Base-by-base conservation (phyloP, 1,140 invertebrate genomes). In the Hylaeus anthracinus region DNA sequence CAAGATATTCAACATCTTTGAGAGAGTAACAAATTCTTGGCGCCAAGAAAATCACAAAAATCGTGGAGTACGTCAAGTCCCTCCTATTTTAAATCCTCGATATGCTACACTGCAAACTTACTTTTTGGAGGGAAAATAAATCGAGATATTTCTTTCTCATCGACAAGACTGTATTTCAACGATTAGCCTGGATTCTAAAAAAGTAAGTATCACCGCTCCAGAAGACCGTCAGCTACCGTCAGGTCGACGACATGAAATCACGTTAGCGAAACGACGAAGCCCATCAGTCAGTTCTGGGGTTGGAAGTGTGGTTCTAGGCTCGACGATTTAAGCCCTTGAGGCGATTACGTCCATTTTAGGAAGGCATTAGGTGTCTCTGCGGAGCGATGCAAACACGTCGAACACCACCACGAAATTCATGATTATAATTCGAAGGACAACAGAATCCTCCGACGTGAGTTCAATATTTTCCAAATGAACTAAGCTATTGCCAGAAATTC, bases 211-310 rank as follows among this genome's bases (percentile, higher is more conserved):
- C 39, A 66, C 41, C 63, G 69, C 51, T 51, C 43, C n/a, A 12
- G 75, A 87, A 86, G 82, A 86, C 85, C 65, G 79, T 51, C 72
- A 87, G 82, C 56, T 72, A 26, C 60, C 15, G 67, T 67, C 66
- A 80, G 86, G 88, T 90, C 88, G 85, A 89, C 82, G 88, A 89
- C 88, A 88, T 77, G 58, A 88, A 90, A 90, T 89, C 81, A 87
- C 83, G 77, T 90, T 88, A 88, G 76, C 60, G 78, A 82, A 88
- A 86, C 78, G 58, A 61, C 69, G 88, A 89, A 89, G 86, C 88
- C 88, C 63, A 76, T 84, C 66, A 79, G 43, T 58, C 72, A 1
- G 65, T 63, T 66, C 66, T 81, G 56, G 85, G 81, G 83, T 83
- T 85, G 66, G 81, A 79, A 80, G 72, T 71, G 75, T 63, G 72